Percentiles rank a stretch among this genome's conserved stretches.
Conservation (phyloP, 2,888 invertebrate genomes). For the Chesias legatella region DNA sequence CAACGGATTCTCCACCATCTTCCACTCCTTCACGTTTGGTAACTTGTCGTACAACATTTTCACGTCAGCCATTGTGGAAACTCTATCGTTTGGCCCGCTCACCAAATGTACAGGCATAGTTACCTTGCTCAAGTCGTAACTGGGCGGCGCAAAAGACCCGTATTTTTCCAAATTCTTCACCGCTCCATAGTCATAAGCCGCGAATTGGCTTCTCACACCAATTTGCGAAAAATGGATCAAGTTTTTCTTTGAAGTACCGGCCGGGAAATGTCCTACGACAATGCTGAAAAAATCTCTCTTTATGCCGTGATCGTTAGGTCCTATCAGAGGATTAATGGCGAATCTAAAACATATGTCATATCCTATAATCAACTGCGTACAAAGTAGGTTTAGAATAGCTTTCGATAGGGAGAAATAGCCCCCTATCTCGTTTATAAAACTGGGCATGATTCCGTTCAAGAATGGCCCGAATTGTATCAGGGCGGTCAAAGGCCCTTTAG, state of each 20-base stretch:
- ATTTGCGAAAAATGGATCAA: slow-evolving; percentile 43
- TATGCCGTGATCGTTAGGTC: slow-evolving; percentile 31
- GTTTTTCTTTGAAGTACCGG: slow-evolving; percentile 43
- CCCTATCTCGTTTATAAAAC: slow-evolving; percentile 26
- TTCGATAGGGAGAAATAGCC: slow-evolving; percentile 28
- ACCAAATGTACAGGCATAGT: slow-evolving; percentile 38
- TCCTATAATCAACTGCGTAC: slow-evolving; percentile 26
- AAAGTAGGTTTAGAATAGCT: slow-evolving; percentile 29
- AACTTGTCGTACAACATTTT: slow-evolving; percentile 28
- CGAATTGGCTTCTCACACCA: slow-evolving; percentile 33
- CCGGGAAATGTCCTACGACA: slow-evolving; percentile 40
- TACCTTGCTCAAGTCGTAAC: slow-evolving; percentile 43
- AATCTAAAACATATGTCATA: slow-evolving; percentile 33
- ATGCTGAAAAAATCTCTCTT: slow-evolving; percentile 35
- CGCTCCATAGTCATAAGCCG: slow-evolving; percentile 44
- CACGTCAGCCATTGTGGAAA: slow-evolving; percentile 40
- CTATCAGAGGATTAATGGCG: slow-evolving; percentile 30
- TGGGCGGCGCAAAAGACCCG: slow-evolving; percentile 34
- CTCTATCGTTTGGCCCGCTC: slow-evolving; percentile 39
- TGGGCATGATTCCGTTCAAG: slow-evolving; percentile 23
- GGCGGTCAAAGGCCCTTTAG: slow-evolving; percentile 4
- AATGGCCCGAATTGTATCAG: slow-evolving; percentile 25
- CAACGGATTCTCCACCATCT: slow-evolving; percentile 18
- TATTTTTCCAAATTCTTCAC: slow-evolving; percentile 37
- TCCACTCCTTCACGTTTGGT: slow-evolving; percentile 37